A percentile compares a stretch with the other conserved stretches of the same genome.
Evolutionary conservation across 2,797 vertebrate genomes (phyloP).

Genomic region (Anas capensis): DNA sequence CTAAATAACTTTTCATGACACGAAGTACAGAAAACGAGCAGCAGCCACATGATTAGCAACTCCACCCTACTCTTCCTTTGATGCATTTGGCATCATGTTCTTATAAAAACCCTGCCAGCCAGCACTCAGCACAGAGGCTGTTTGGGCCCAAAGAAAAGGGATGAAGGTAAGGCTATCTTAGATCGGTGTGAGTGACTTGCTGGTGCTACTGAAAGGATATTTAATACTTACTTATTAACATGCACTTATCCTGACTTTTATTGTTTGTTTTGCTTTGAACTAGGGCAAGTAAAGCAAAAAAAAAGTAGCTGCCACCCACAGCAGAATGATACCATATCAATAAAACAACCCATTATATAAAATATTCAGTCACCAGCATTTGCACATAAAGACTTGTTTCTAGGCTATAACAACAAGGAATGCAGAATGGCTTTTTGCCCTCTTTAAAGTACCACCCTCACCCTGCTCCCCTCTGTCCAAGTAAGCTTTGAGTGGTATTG

Average conservation of each 20-base stretch:
- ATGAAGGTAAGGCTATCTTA: not conserved
- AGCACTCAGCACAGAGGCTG: not conserved
- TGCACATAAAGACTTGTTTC: not conserved
- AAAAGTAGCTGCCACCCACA: not conserved
- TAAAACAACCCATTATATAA: not conserved
- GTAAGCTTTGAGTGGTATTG: not conserved
- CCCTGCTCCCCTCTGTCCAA: not conserved
- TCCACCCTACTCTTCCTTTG: not conserved
- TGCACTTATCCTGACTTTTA: not conserved
- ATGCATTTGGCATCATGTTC: not conserved
- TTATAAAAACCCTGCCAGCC: not conserved
- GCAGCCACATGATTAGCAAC: not conserved
- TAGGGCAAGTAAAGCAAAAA: not conserved
- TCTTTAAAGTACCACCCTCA: not conserved
- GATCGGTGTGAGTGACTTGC: not conserved
- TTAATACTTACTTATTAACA: not conserved
- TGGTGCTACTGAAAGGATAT: not conserved
- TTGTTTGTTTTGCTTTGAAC: not conserved
- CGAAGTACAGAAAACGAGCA: not conserved
- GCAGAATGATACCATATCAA: rapidly evolving
- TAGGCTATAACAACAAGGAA: not conserved
- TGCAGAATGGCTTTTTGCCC: not conserved
- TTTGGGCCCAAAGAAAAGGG: not conserved
- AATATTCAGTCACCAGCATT: not conserved
- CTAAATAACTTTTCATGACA: not conserved